Conservation (phyloP, 2,888 invertebrate species). For the Drosophila siamana region DNA sequence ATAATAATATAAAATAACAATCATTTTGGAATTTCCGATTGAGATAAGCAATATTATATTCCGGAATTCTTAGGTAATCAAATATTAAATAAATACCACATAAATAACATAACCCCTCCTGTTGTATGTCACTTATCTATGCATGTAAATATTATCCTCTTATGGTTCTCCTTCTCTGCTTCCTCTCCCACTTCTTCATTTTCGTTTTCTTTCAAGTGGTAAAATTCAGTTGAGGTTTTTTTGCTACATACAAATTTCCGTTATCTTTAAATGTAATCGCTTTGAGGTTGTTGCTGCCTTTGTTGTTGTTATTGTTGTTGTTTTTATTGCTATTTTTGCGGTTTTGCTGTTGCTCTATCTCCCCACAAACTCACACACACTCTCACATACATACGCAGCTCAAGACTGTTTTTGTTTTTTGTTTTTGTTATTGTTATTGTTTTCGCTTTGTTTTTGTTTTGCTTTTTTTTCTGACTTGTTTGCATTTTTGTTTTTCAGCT, state of each 20-base stretch:
- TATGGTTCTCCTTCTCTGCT: constrained; percentile 9
- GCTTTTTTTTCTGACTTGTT: constrained; percentile 48
- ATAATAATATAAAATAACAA: neutral
- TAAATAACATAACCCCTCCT: neutral
- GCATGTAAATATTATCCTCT: constrained; percentile 27
- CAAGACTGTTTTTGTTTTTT: constrained; percentile 51
- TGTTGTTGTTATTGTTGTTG: constrained; percentile 24
- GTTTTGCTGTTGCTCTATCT: constrained; percentile 37
- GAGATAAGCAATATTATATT: neutral
- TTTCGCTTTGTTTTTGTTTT: constrained; percentile 37
- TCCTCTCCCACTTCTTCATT: neutral
- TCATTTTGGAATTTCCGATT: neutral
- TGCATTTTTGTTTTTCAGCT: constrained; percentile 69
- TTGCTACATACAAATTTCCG: constrained; percentile 49
- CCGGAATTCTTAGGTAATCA: neutral
- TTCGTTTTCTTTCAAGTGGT: constrained; percentile 24
- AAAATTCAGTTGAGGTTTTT: constrained; percentile 40
- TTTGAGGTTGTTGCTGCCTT: constrained; percentile 60
- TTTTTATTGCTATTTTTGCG: constrained; percentile 41
- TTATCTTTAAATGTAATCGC: constrained; percentile 72
- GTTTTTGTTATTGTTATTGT: constrained; percentile 41
- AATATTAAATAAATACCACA: constrained; percentile 5
- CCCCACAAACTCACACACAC: neutral
- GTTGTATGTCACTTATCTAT: constrained; percentile 1
- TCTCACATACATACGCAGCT: constrained; percentile 23